phyloP scores from a whole-genome alignment of 2,113 vertebrate species.

The Nibea coibor region DNA sequence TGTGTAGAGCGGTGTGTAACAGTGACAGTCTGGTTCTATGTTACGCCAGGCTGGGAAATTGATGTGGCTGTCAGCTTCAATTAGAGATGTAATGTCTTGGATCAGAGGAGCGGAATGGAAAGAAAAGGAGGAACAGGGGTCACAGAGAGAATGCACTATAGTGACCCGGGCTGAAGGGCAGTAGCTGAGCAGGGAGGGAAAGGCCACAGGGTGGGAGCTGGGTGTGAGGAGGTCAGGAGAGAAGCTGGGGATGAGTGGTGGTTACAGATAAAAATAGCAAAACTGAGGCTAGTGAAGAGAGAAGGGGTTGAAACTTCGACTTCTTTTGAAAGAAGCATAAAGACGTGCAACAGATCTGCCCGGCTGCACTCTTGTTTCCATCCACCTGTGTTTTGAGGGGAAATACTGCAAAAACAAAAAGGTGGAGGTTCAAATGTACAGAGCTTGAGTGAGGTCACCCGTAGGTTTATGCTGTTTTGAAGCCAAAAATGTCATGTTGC shows the following conservation, averaged over 20 bases:
- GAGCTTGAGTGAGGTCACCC: too few relatives aligned
- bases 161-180: background rate
- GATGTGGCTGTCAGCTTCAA: constrained; percentile 74
- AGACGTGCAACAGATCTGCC: background rate
- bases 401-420: too few relatives aligned
- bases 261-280: background rate
- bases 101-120: constrained; percentile 36
- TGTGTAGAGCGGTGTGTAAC: constrained; percentile 20
- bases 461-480: too few relatives aligned
- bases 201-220: background rate
- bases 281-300: background rate
- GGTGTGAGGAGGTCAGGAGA: constrained; percentile 23
- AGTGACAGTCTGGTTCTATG: constrained; percentile 43
- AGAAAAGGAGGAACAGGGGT: constrained; percentile 13
- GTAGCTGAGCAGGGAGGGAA: background rate
- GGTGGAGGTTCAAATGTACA: background rate
- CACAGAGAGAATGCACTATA: background rate
- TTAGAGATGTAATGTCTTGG: constrained; percentile 45
- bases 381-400: too few relatives aligned
- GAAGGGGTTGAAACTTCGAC: background rate
- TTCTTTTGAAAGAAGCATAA: constrained; percentile 1
- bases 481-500: too few relatives aligned
- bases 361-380: too few relatives aligned
- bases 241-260: background rate
- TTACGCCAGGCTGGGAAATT: constrained; percentile 47